Percentiles rank a stretch among this genome's conserved stretches.
These are phyloP conservation scores for Rhinoraja longicauda DNA, from an alignment of 2,797 vertebrate genomes.

Conservation along the genomic window DNA sequence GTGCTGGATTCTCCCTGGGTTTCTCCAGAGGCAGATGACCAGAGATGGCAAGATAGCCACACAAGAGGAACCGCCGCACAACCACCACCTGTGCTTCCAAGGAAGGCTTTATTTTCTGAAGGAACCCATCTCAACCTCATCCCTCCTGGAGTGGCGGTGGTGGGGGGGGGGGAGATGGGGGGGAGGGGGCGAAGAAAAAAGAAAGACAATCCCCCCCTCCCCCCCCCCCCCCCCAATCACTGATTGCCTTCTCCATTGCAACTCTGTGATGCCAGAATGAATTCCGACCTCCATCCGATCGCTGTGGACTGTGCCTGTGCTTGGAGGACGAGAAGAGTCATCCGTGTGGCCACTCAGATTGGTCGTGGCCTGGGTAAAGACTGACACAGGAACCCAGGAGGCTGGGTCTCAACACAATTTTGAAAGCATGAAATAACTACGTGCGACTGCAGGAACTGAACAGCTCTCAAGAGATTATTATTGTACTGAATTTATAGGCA, in stretches of 20 bases:
- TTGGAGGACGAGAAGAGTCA: neutral
- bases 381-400: too few relatives aligned
- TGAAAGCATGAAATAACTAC: neutral
- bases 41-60: neutral
- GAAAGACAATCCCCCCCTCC: too few relatives aligned
- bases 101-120: neutral
- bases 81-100: neutral
- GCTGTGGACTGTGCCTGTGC: too few relatives aligned
- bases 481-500: neutral
- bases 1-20: neutral
- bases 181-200: neutral
- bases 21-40: neutral
- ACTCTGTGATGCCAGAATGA: neutral
- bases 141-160: neutral
- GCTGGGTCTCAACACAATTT: neutral
- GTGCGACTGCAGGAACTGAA: neutral
- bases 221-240: neutral
- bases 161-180: too few relatives aligned
- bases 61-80: too few relatives aligned
- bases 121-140: neutral
- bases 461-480: neutral
- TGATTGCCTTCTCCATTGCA: neutral
- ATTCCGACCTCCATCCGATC: neutral
- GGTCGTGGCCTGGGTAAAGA: neutral
- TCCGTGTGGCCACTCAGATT: neutral